phyloP scores from a whole-genome alignment of 2,888 invertebrate genomes.

The Dione vanillae region DNA sequence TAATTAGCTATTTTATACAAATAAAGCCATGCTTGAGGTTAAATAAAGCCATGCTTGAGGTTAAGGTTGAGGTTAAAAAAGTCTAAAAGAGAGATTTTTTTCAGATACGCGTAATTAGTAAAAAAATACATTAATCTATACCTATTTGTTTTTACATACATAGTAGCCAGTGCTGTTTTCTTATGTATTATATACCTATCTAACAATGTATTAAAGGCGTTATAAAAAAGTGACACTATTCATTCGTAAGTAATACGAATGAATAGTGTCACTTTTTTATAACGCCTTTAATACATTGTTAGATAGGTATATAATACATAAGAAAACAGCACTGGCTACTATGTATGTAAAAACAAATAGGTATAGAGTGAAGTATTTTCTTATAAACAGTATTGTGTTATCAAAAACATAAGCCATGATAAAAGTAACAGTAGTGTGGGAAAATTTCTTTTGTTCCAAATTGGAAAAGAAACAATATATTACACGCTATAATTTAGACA shows the following conservation, averaged over 20 bases:
- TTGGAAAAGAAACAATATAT: conserved; percentile 74
- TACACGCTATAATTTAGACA: conserved; percentile 78
- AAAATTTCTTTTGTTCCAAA: conserved; percentile 59
- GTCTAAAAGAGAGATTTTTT: not conserved
- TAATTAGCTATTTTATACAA: too few species aligned
- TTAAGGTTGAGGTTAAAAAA: not conserved
- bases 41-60: not conserved
- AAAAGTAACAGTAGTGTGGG: conserved; percentile 65
- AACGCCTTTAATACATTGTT: too few species aligned
- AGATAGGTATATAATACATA: too few species aligned
- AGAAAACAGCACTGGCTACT: not conserved
- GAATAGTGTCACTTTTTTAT: too few species aligned
- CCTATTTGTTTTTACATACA: too few species aligned
- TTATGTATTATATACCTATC: too few species aligned
- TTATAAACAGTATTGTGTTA: not conserved
- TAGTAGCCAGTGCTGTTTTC: too few species aligned
- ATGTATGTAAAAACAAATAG: not conserved
- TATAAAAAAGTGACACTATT: too few species aligned
- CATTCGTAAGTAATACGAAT: too few species aligned
- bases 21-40: not conserved
- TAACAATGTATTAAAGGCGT: too few species aligned
- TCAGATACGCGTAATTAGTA: not conserved
- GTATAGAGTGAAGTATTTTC: conserved; percentile 5
- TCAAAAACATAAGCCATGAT: conserved; percentile 11
- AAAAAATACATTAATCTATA: too few species aligned